Conservation (phyloP, 2,113 vertebrate genomes). For the Helogale parvula region DNA sequence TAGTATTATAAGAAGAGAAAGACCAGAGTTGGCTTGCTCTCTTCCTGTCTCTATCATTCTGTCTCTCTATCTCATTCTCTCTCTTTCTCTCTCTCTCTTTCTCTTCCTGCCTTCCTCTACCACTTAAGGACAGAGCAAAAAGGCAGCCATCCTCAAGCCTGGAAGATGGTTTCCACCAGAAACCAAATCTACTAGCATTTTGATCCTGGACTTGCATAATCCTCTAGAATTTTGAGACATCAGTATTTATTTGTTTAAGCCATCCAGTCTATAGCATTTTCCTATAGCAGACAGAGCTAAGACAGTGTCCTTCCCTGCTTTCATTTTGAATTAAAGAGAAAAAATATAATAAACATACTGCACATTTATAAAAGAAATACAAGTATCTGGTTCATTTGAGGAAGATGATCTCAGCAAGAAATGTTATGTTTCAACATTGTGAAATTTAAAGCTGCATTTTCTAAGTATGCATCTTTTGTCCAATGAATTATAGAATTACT, state of each 20-base stretch:
- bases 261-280: not conserved
- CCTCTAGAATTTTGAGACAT: not conserved
- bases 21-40: not conserved
- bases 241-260: not conserved
- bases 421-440: not conserved
- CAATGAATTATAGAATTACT: not conserved
- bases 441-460: not conserved
- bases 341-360: not conserved
- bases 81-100: not conserved
- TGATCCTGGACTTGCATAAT: not conserved
- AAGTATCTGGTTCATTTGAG: not conserved
- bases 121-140: not conserved
- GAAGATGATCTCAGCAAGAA: conserved; percentile 1
- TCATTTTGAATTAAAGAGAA: not conserved
- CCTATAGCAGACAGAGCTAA: not conserved
- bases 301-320: not conserved
- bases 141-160: not conserved
- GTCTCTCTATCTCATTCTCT: too few relatives aligned
- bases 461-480: not conserved
- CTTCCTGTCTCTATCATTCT: too few relatives aligned
- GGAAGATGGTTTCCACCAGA: not conserved
- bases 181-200: not conserved
- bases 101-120: not conserved
- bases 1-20: not conserved
- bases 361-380: not conserved